Percentiles rank a stretch among this genome's conserved stretches.
Conservation (phyloP, 2,113 vertebrate species). For the Microcebus jonahi region DNA sequence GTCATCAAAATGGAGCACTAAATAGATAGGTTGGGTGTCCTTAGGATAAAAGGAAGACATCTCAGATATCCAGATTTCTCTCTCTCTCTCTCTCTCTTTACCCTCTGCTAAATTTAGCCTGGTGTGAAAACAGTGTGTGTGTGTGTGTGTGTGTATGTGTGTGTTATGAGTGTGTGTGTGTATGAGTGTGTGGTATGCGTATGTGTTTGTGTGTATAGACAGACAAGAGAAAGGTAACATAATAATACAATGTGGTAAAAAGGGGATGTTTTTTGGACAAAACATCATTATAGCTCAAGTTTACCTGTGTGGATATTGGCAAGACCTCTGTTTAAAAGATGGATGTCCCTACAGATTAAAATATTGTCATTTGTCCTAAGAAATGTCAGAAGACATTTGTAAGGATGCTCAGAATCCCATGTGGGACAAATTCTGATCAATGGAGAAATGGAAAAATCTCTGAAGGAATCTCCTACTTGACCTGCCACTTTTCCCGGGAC, state of each 20-base stretch:
- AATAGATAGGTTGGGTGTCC: background rate
- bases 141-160: background rate
- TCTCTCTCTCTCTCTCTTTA: background rate
- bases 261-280: background rate
- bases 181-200: too few relatives aligned
- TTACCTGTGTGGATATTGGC: background rate
- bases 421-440: background rate
- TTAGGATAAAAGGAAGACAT: background rate
- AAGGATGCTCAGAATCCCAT: background rate
- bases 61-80: background rate
- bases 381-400: background rate
- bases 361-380: background rate
- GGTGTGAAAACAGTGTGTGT: background rate
- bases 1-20: too few relatives aligned
- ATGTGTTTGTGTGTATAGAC: background rate
- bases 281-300: background rate
- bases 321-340: background rate
- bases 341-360: background rate
- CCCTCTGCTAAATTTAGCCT: background rate
- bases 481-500: background rate
- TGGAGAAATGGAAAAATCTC: background rate
- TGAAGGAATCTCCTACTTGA: background rate
- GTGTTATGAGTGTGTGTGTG: background rate
- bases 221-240: too few relatives aligned
- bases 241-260: background rate